A percentile compares a stretch with the other conserved stretches of the same genome.
Evolutionary conservation across 1,140 invertebrate genomes (phyloP).

Genomic region (Rhopalosiphum maidis): DNA sequence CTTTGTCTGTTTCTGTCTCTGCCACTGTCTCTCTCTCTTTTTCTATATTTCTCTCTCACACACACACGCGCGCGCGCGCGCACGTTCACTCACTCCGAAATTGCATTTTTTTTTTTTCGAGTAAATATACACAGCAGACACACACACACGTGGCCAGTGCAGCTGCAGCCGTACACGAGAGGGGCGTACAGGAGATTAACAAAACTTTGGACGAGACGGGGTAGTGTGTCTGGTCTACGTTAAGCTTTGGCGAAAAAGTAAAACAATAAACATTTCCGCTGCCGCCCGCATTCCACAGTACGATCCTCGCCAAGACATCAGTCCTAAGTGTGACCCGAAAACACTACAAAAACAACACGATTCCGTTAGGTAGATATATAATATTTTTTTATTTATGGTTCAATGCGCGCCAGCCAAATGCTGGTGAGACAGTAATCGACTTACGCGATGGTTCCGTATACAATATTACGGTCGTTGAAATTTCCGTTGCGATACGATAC

Average conservation of each 20-base stretch:
- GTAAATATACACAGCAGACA: not conserved
- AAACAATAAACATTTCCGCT: constrained; percentile 15
- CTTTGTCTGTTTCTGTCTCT: not conserved
- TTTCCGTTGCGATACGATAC: not conserved
- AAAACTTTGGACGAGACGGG: not conserved
- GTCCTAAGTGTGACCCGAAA: not conserved
- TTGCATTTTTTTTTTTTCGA: not conserved
- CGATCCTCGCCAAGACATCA: not conserved
- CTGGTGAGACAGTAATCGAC: not conserved
- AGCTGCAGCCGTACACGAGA: not conserved
- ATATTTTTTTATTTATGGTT: not conserved
- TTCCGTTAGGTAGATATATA: not conserved
- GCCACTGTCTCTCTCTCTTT: not conserved
- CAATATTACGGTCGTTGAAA: not conserved
- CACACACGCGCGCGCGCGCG: too few relatives aligned
- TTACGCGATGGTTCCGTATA: not conserved
- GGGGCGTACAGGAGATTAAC: not conserved
- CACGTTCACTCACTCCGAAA: not conserved
- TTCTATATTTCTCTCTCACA: too few relatives aligned
- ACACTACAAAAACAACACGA: not conserved
- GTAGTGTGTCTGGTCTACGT: not conserved
- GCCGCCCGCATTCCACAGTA: not conserved
- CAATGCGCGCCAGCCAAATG: not conserved
- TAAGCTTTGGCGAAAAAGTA: not conserved
- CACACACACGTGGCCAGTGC: not conserved